Base-by-base conservation (phyloP, 1,140 invertebrate species). In the Elymnias hypermnestra region DNA sequence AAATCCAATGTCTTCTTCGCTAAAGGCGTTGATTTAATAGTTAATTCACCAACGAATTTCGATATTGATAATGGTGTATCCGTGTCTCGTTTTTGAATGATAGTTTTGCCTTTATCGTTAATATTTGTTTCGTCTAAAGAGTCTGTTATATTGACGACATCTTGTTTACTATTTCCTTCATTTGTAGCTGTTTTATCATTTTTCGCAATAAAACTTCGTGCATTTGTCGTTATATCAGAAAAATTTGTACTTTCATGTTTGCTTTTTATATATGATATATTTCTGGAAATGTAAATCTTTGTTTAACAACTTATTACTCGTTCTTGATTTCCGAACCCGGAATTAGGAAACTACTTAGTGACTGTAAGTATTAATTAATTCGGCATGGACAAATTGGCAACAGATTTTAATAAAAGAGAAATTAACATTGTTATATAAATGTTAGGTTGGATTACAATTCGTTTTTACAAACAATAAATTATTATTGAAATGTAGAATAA, bases 1-100 rank as follows among this genome's bases (percentile, higher is more conserved):
- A 76, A 86, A 39, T 77, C 73, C 1, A 86, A 59, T 2, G 81
- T 82, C 47, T 83, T 83, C 31, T 66, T 63, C 1, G 75, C 77
- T 1, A 81, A 29, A 1, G 83, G 83, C 1, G 81, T 86, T 0
- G 79, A 84, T 18, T 81, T 78, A 35, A 75, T 62, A 28, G 72
- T 71, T 7, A 84, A 70, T 23, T 76, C 58, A 51, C 69, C 64
- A 15, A 68, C 70, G 61, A 86, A 84, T 44, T 73, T 83, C 9
- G 58, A 65, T 8, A 83, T 82, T 6, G 63, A 78, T 0, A 63
- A 78, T 0, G 83, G 83, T 7, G 83, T 86, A 19, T 75, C 72
- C 4, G 70, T 37, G 10, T 69, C 57, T 8, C 39, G 47, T 33
- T 33, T 33, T 8, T 12, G 9, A 5, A 13, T 12, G 46, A 60